These are phyloP conservation scores for Colistium nudipinnis DNA, from an alignment of 2,113 vertebrate species.

Conservation along the genomic window DNA sequence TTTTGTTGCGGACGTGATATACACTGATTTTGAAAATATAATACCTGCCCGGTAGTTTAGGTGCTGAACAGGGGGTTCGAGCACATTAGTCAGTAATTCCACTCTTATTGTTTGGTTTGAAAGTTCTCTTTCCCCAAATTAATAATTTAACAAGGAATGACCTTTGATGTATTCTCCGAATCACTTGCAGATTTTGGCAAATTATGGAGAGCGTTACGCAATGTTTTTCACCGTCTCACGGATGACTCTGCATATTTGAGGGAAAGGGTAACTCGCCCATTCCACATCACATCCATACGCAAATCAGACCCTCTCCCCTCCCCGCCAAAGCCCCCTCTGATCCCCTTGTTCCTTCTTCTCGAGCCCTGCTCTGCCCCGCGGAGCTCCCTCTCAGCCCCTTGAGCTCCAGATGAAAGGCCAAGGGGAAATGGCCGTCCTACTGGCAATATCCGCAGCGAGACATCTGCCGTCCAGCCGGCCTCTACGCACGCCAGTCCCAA, in stretches of 20 bases:
- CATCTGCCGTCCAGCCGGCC: slow-evolving; percentile 74
- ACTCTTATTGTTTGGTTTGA: not conserved
- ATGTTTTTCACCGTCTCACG: slow-evolving; percentile 10
- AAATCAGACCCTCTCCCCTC: slow-evolving; percentile 57
- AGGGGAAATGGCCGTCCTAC: slow-evolving; percentile 74
- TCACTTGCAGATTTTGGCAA: slow-evolving; percentile 10
- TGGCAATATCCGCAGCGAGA: slow-evolving; percentile 76
- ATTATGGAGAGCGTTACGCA: slow-evolving; percentile 4
- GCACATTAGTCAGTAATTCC: not conserved
- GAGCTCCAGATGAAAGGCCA: slow-evolving; percentile 74
- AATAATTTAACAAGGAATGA: not conserved
- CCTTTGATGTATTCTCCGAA: not conserved
- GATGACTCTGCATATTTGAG: slow-evolving; percentile 43
- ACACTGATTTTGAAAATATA: too few relatives aligned
- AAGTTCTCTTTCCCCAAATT: not conserved
- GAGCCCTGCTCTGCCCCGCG: slow-evolving; percentile 45
- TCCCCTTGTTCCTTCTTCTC: slow-evolving; percentile 61
- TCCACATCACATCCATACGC: slow-evolving; percentile 35
- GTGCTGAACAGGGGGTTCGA: slow-evolving; percentile 4
- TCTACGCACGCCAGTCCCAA: slow-evolving; percentile 58
- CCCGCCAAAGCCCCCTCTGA: slow-evolving; percentile 55
- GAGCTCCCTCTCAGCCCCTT: slow-evolving; percentile 53
- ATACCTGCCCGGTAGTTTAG: not conserved
- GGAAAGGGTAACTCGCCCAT: slow-evolving; percentile 35
- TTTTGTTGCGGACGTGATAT: too few relatives aligned